phyloP scores from a whole-genome alignment of 53 echinoderm and acorn worm genomes.

The Paracentrotus lividus region DNA sequence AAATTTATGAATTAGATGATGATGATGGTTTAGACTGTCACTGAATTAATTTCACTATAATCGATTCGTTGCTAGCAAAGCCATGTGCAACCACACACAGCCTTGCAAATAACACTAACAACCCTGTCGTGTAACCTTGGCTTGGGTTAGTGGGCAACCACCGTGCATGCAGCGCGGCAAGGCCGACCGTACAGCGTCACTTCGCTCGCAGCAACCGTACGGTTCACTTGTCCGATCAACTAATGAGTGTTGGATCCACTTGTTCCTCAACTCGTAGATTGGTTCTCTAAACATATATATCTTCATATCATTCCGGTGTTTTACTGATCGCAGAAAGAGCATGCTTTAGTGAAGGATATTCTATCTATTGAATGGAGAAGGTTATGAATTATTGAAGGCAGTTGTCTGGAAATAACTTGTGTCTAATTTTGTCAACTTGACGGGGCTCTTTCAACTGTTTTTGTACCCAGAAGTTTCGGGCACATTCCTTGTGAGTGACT shows the following conservation, averaged over 20 bases:
- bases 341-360: conserved; percentile 57
- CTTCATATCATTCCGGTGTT: conserved; percentile 20
- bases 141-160: too few relatives aligned
- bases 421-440: not conserved
- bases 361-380: not conserved
- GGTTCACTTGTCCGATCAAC: not conserved
- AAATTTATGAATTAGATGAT: not conserved
- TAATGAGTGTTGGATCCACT: not conserved
- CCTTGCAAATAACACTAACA: too few relatives aligned
- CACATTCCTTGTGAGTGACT: not conserved
- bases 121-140: not conserved
- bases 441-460: not conserved
- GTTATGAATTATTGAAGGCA: not conserved
- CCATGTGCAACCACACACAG: not conserved
- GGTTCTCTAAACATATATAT: conserved; percentile 16
- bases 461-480: conserved; percentile 5
- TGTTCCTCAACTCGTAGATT: conserved; percentile 21
- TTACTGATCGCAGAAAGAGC: conserved; percentile 19
- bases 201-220: conserved; percentile 35
- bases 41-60: not conserved
- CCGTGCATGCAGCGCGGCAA: not conserved
- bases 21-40: not conserved
- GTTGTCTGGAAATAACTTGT: conserved; percentile 34
- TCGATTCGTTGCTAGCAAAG: conserved; percentile 11
- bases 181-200: conserved; percentile 46